These are phyloP conservation scores for Oreochromis niloticus DNA, from an alignment of 2,113 vertebrate genomes.

Conservation along the genomic window DNA sequence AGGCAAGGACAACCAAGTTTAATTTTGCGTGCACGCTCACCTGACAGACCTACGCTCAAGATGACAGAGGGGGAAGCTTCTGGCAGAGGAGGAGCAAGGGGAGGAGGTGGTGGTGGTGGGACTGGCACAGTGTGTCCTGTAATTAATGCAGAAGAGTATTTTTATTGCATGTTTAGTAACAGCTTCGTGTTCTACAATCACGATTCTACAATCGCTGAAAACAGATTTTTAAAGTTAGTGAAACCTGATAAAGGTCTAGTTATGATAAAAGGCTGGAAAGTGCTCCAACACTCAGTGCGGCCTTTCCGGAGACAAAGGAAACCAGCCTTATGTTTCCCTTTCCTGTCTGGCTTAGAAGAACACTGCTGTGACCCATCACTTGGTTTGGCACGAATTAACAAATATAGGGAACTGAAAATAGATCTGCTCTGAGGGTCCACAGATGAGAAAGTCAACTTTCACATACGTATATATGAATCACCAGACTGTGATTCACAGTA, in stretches of 20 bases:
- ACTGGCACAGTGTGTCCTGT: constrained; percentile 66
- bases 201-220: background rate
- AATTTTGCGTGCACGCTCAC: constrained; percentile 51
- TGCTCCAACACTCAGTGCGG: background rate
- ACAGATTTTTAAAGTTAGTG: background rate
- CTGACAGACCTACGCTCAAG: constrained; percentile 86
- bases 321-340: constrained; percentile 53
- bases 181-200: background rate
- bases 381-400: constrained; percentile 4
- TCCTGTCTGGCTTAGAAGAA: constrained; percentile 54
- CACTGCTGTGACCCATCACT: constrained; percentile 17
- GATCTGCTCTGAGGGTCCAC: background rate
- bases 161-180: background rate
- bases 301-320: constrained; percentile 52
- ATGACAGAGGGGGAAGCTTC: constrained; percentile 86
- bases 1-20: no score
- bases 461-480: background rate
- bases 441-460: background rate
- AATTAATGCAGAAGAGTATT: constrained; percentile 6
- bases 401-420: constrained; percentile 24
- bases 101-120: constrained; percentile 65
- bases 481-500: background rate
- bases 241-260: background rate
- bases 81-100: constrained; percentile 80
- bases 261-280: background rate